Evolutionary conservation across 2,888 invertebrate genomes (phyloP).

Genomic region (Tetragnatha montana): DNA sequence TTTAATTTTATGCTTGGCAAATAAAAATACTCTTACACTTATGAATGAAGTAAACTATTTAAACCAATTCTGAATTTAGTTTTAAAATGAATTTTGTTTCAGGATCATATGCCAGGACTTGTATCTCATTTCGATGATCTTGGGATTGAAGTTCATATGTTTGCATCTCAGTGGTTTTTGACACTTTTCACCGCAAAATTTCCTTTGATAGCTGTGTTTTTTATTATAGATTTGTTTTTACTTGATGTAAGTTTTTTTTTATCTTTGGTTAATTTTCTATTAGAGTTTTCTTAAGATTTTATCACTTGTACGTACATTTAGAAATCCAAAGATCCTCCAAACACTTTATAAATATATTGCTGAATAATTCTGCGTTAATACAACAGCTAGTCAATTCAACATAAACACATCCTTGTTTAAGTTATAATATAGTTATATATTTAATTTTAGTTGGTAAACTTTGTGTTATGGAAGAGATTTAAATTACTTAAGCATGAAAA

Average conservation of each 20-base stretch:
- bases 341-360: not conserved
- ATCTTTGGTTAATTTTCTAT: not conserved
- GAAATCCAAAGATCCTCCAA: not conserved
- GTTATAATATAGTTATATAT: no score
- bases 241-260: conserved; percentile 77
- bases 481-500: no score
- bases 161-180: conserved; percentile 99
- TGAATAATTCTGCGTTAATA: not conserved
- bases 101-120: conserved; percentile 78
- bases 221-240: conserved; percentile 96
- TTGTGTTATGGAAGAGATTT: no score
- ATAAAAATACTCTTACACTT: no score
- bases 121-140: conserved; percentile 80
- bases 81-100: conserved; percentile 47
- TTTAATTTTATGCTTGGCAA: no score
- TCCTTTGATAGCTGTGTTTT: conserved; percentile 88
- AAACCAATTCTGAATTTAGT: not conserved
- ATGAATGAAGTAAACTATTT: no score
- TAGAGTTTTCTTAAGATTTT: not conserved
- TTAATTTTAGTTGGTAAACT: no score
- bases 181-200: conserved; percentile 99
- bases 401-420: no score
- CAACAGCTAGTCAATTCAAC: not conserved
- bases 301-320: not conserved
- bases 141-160: conserved; percentile 98